Evolutionary conservation across 1,140 invertebrate genomes (phyloP).

Genomic region (Wasmannia auropunctata): DNA sequence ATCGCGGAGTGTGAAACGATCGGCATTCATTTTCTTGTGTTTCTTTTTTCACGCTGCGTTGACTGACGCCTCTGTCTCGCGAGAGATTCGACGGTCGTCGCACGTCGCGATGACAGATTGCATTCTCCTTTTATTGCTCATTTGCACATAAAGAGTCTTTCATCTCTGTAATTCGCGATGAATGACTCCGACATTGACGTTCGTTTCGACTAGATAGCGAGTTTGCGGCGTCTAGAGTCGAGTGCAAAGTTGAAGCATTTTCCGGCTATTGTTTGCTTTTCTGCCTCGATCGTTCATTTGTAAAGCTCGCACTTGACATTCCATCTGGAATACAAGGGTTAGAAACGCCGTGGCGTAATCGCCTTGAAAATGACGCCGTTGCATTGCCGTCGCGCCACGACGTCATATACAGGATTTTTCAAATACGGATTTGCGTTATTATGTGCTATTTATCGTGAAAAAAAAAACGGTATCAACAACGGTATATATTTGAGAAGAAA

Average conservation of each 20-base stretch:
- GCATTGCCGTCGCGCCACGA: slow-evolving; percentile 45
- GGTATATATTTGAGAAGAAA: neutral
- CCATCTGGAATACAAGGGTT: slow-evolving; percentile 42
- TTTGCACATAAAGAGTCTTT: slow-evolving; percentile 51
- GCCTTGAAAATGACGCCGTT: slow-evolving; percentile 69
- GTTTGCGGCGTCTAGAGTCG: slow-evolving; percentile 1
- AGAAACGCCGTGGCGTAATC: slow-evolving; percentile 67
- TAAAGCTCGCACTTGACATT: slow-evolving; percentile 56
- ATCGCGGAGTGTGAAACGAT: too few species aligned
- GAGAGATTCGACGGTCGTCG: slow-evolving; percentile 42
- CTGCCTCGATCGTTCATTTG: slow-evolving; percentile 36
- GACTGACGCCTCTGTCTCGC: slow-evolving; percentile 15
- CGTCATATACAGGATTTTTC: slow-evolving; percentile 34
- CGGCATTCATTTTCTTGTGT: slow-evolving; percentile 5
- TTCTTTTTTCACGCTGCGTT: neutral
- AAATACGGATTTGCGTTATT: neutral
- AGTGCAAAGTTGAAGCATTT: slow-evolving; percentile 48
- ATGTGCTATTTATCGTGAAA: neutral
- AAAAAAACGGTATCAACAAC: neutral
- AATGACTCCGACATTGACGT: slow-evolving; percentile 52
- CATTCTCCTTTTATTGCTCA: slow-evolving; percentile 52
- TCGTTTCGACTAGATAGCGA: slow-evolving; percentile 42
- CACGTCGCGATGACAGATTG: slow-evolving; percentile 48
- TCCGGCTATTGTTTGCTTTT: slow-evolving; percentile 54
- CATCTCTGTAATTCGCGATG: slow-evolving; percentile 43